Percentiles rank a stretch among this genome's conserved stretches.
Evolutionary conservation across 2,113 vertebrate genomes (phyloP).

Genomic region (Neodontobutis hainanensis): DNA sequence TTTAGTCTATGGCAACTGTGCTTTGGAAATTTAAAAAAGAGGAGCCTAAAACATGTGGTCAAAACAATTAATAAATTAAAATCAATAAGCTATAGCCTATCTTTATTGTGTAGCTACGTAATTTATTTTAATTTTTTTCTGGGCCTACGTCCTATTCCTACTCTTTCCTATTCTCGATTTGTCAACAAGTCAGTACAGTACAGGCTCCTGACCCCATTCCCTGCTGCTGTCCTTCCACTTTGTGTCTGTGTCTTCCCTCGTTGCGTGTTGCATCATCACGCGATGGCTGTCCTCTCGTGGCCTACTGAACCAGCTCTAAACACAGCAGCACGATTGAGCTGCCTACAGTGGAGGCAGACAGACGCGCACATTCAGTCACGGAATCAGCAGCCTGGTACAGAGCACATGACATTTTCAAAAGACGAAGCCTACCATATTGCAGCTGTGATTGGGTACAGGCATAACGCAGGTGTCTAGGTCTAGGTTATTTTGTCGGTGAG

Average conservation of each 20-base stretch:
- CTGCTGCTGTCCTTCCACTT: constrained; percentile 12
- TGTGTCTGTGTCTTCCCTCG: constrained; percentile 12
- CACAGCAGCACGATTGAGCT: constrained; percentile 62
- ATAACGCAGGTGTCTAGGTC: neutral
- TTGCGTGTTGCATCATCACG: constrained; percentile 80
- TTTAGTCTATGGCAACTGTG: too few relatives aligned
- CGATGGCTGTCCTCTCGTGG: constrained; percentile 75
- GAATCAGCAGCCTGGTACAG: constrained; percentile 39
- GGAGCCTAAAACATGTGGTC: too few relatives aligned
- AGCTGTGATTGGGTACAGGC: neutral
- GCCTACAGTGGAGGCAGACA: constrained; percentile 47
- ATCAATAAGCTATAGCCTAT: too few relatives aligned
- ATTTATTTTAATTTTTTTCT: too few relatives aligned
- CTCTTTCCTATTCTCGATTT: constrained; percentile 36
- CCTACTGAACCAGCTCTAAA: constrained; percentile 78
- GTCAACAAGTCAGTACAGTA: constrained; percentile 49
- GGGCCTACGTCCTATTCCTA: neutral
- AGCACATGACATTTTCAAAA: constrained; percentile 25
- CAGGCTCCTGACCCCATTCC: constrained; percentile 39
- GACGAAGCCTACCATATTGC: constrained; percentile 21
- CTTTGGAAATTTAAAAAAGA: too few relatives aligned
- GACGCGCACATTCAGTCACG: constrained; percentile 58
- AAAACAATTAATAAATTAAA: too few relatives aligned
- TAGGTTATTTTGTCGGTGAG: neutral
- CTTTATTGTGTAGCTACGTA: too few relatives aligned